Conservation (phyloP, 2,888 invertebrate species). For the Tetragonula carbonaria region DNA sequence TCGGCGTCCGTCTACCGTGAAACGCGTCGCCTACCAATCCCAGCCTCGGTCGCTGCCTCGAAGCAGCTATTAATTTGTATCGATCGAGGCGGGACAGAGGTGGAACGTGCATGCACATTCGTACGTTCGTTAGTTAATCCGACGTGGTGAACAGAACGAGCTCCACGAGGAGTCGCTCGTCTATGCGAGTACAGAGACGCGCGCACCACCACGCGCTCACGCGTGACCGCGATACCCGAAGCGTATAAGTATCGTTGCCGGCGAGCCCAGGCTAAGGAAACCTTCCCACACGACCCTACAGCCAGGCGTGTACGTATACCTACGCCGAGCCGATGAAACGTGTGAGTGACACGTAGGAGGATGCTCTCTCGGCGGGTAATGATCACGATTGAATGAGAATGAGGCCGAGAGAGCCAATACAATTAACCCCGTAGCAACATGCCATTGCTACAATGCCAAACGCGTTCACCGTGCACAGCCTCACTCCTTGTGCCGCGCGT, state of each 20-base stretch:
- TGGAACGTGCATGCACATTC: slow-evolving; percentile 70
- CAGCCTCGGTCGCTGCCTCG: not conserved
- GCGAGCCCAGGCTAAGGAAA: slow-evolving; percentile 61
- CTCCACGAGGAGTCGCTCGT: slow-evolving; percentile 19
- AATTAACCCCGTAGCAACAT: slow-evolving; percentile 79
- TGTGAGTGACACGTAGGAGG: slow-evolving; percentile 78
- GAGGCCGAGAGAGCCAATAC: slow-evolving; percentile 81
- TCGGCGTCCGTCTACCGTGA: slow-evolving; percentile 19
- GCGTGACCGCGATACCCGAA: slow-evolving; percentile 63
- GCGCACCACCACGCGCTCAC: slow-evolving; percentile 43
- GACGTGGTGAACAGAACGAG: slow-evolving; percentile 60
- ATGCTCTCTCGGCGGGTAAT: slow-evolving; percentile 79
- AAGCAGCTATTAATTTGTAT: slow-evolving; percentile 76
- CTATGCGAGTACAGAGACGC: slow-evolving; percentile 42
- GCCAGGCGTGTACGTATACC: slow-evolving; percentile 34
- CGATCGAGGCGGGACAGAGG: slow-evolving; percentile 68
- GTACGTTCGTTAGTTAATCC: slow-evolving; percentile 71
- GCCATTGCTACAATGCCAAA: slow-evolving; percentile 76
- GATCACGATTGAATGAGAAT: slow-evolving; percentile 83
- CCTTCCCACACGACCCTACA: slow-evolving; percentile 32
- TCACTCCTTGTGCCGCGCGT: slow-evolving; percentile 33
- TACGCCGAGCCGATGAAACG: slow-evolving; percentile 36
- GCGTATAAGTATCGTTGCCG: slow-evolving; percentile 20
- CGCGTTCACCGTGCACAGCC: slow-evolving; percentile 58
- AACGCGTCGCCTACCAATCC: not conserved